phyloP scores from a whole-genome alignment of 1,140 invertebrate species.

The Drosophila melanica region DNA sequence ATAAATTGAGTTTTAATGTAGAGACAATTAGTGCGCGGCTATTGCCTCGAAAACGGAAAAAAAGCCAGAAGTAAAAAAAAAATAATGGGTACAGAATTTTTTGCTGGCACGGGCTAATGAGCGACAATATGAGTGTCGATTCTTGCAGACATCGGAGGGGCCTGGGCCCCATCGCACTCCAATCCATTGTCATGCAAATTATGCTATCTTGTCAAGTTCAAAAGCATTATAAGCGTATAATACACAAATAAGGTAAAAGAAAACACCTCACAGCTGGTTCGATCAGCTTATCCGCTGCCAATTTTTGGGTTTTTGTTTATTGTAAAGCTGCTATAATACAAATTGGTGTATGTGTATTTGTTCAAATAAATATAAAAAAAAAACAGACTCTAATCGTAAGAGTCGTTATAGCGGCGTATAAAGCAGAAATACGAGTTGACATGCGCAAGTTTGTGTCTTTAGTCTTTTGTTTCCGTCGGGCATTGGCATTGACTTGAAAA shows the following conservation, averaged over 20 bases:
- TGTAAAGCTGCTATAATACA: constrained; percentile 48
- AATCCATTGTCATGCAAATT: constrained; percentile 75
- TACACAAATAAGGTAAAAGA: constrained; percentile 29
- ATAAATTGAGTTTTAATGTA: constrained; percentile 80
- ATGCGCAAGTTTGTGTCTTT: constrained; percentile 65
- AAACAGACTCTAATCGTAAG: constrained; percentile 56
- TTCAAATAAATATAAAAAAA: neutral
- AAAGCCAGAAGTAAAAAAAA: constrained; percentile 20
- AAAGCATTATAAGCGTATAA: constrained; percentile 76
- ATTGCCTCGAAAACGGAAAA: constrained; percentile 20
- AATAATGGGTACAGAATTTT: constrained; percentile 52
- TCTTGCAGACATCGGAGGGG: constrained; percentile 47
- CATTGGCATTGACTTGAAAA: constrained; percentile 66
- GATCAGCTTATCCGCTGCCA: neutral
- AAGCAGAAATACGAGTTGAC: constrained; percentile 5
- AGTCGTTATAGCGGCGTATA: constrained; percentile 55
- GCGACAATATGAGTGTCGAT: constrained; percentile 16
- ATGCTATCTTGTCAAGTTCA: constrained; percentile 72
- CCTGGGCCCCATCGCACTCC: constrained; percentile 13
- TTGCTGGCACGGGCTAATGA: constrained; percentile 30
- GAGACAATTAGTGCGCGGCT: constrained; percentile 32
- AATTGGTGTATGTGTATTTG: constrained; percentile 25
- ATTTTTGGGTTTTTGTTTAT: constrained; percentile 24
- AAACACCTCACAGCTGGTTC: constrained; percentile 1
- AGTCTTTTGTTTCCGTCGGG: constrained; percentile 73